phyloP scores from a whole-genome alignment of 2,797 vertebrate species.

The Gymnocypris eckloni region DNA sequence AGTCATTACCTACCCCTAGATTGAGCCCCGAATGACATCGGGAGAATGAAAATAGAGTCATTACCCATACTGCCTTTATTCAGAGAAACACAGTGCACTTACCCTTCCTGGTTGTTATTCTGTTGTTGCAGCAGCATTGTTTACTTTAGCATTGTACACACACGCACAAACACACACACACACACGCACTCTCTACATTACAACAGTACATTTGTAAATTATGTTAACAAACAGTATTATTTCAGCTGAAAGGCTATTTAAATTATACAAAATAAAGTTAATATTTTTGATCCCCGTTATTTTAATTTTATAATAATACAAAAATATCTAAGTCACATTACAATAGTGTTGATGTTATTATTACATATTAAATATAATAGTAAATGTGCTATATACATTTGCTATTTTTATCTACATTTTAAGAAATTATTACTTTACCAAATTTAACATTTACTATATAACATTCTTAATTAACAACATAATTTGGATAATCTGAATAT shows the following conservation, averaged over 20 bases:
- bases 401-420: not conserved
- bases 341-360: too few species aligned
- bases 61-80: constrained; percentile 25
- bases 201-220: too few species aligned
- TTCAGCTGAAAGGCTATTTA: too few species aligned
- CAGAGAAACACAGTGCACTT: constrained; percentile 21
- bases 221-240: too few species aligned
- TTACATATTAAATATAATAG: not conserved
- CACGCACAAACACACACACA: too few species aligned
- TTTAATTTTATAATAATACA: too few species aligned
- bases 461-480: not conserved
- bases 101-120: constrained; percentile 25
- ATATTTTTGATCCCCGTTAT: too few species aligned
- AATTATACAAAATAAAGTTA: too few species aligned
- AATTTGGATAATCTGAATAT: not conserved
- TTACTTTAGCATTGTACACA: not conserved
- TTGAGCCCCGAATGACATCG: constrained; percentile 28
- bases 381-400: not conserved
- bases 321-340: too few species aligned
- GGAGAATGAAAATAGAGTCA: constrained; percentile 40
- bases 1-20: constrained; percentile 50
- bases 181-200: too few species aligned
- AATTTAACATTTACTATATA: too few species aligned
- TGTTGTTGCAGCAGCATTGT: not conserved
- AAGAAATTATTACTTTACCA: not conserved